Percentiles rank a stretch among this genome's conserved stretches.
Evolutionary conservation across 2,888 invertebrate genomes (phyloP).

Genomic region (Acanthoscelides obtectus): DNA sequence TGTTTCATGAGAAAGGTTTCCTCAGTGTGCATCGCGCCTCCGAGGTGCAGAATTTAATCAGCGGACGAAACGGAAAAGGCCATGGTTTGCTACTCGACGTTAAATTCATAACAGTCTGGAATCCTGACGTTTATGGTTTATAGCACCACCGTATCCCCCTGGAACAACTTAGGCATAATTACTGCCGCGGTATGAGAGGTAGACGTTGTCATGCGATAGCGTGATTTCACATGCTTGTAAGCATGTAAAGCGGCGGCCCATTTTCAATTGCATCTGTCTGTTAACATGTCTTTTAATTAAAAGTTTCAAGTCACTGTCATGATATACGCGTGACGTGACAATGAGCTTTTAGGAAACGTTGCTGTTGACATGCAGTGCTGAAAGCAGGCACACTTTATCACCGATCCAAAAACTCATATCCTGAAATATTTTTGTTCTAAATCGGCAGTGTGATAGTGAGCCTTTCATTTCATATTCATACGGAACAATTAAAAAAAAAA

Average conservation of each 20-base stretch:
- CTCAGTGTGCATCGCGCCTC: no score
- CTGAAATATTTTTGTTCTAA: no score
- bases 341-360: no score
- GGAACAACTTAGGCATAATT: neutral
- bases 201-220: neutral
- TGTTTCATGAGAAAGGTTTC: no score
- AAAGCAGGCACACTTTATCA: no score
- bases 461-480: no score
- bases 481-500: no score
- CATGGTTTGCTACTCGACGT: neutral
- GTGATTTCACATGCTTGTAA: neutral
- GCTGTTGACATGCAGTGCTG: no score
- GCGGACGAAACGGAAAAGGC: no score
- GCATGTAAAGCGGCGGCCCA: neutral
- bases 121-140: neutral
- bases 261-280: neutral
- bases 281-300: neutral
- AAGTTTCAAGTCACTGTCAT: neutral
- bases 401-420: no score
- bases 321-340: neutral
- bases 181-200: neutral
- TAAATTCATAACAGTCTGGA: neutral
- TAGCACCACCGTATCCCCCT: neutral
- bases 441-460: no score
- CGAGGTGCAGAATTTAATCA: no score